phyloP scores from a whole-genome alignment of 2,113 vertebrate species.

The Telmatochromis brachygnathus region DNA sequence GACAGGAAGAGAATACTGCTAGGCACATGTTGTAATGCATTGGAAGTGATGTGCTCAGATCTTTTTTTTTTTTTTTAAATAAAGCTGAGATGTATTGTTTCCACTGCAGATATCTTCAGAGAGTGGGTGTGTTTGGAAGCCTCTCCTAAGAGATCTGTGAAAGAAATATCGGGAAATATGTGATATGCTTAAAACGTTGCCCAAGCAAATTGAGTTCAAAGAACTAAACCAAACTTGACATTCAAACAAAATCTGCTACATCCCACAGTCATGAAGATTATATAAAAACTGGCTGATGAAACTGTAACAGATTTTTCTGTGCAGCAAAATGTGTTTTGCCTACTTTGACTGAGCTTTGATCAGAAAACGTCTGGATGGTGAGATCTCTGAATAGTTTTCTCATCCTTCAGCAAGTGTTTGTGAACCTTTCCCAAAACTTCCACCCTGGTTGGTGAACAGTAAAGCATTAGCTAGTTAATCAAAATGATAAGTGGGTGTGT shows the following conservation, averaged over 20 bases:
- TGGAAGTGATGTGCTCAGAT: background rate
- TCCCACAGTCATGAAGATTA: constrained; percentile 13
- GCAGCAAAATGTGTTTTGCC: background rate
- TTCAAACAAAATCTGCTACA: constrained; percentile 23
- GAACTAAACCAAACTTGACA: constrained; percentile 26
- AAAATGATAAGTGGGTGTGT: background rate
- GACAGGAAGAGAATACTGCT: background rate
- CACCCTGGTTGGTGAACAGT: constrained; percentile 32
- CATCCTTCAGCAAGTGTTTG: constrained; percentile 24
- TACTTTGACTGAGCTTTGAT: constrained; percentile 46
- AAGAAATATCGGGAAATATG: background rate
- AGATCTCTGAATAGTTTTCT: constrained; percentile 20
- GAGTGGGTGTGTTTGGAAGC: background rate
- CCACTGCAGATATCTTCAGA: background rate
- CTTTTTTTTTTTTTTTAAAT: background rate
- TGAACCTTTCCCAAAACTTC: constrained; percentile 54
- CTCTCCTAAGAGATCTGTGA: background rate
- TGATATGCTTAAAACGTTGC: background rate
- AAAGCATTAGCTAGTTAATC: background rate
- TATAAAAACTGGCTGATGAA: constrained; percentile 25
- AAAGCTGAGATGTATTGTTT: background rate
- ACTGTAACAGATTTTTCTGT: background rate
- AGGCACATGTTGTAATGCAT: background rate
- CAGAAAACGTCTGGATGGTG: constrained; percentile 29
- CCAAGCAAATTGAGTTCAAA: constrained; percentile 15